Conservation (phyloP, 2,888 invertebrate genomes). For the Rhaphigaster nebulosa region DNA sequence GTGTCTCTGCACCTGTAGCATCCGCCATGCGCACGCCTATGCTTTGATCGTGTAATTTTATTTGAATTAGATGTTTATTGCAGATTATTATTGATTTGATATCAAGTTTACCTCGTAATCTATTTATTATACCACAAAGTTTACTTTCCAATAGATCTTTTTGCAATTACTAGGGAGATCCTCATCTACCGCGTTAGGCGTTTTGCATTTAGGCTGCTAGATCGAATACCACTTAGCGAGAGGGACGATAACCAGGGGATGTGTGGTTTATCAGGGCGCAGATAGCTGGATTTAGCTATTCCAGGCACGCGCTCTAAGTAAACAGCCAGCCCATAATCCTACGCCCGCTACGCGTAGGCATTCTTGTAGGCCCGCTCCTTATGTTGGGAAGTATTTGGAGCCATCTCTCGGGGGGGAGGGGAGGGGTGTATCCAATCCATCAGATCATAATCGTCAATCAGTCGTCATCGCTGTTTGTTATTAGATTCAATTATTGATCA, state of each 20-base stretch:
- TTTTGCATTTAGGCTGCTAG: background rate
- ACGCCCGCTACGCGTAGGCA: background rate
- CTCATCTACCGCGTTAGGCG: background rate
- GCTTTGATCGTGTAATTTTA: no score
- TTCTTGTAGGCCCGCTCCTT: background rate
- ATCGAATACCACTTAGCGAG: background rate
- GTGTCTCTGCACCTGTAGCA: no score
- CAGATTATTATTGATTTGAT: no score
- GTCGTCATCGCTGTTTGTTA: background rate
- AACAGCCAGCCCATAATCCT: slow-evolving; percentile 22
- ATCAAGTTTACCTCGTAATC: no score
- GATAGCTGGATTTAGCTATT: slow-evolving; percentile 27
- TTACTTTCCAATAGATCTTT: background rate
- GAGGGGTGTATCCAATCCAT: background rate
- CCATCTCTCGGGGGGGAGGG: no score
- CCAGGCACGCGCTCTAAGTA: slow-evolving; percentile 24
- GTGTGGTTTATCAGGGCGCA: background rate
- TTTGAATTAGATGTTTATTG: no score
- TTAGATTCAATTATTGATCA: background rate
- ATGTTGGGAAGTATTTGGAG: background rate
- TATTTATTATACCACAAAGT: background rate
- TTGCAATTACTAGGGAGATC: no score
- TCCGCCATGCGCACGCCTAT: no score
- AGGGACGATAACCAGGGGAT: background rate
- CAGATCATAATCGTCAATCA: background rate